Evolutionary conservation across 1,140 invertebrate genomes (phyloP), one percentile per base, ranked within the genome.

Genomic region (Notospermus geniculatus): DNA sequence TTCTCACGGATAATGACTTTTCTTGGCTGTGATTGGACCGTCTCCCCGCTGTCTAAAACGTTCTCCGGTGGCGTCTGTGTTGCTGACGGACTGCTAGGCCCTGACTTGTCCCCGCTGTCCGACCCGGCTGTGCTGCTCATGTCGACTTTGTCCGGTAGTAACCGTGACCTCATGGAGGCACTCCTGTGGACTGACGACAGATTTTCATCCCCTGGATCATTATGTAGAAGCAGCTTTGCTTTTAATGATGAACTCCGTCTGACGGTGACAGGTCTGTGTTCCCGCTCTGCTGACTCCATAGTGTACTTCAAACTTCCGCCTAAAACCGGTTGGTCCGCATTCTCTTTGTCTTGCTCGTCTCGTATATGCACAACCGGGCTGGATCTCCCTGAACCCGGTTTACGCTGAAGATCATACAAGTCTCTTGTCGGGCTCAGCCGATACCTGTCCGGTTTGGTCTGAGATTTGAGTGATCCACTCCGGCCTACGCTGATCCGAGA

Each of bases 371-470:
- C 19, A 5, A 50, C n/a, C 25, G n/a, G 46, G n/a, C 25, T 27
- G 5, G 46, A 50, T 7, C 25, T 27, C 46, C 46, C 46, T 5
- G 46, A 19, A 27, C 19, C 46, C n/a, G 25, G 46, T n/a, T n/a
- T 50, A 50, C 46, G 19, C 5, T 50, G 46, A 4, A 4, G 4
- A 7, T 50, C 46, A 5, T 7, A 19, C 19, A 50, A 27, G 5
- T 50, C 46, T 50, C 46, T 19, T 5, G 46, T 50, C 46, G 46
- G 46, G 25, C 46, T 50, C 9, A 50, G n/a, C n/a, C 46, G 5
- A 50, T 50, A 50, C 9, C n/a, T 19, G 25, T 50, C 46, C 9
- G 46, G 46, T 50, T 23, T 23, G 5, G n/a, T 23, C n/a, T 27
- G 4, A 7, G 19, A 19, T 50, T 50, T 50, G 9, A 27, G 46